These are phyloP conservation scores for Elysia chlorotica DNA, from an alignment of 1,140 invertebrate species.

Conservation along the genomic window DNA sequence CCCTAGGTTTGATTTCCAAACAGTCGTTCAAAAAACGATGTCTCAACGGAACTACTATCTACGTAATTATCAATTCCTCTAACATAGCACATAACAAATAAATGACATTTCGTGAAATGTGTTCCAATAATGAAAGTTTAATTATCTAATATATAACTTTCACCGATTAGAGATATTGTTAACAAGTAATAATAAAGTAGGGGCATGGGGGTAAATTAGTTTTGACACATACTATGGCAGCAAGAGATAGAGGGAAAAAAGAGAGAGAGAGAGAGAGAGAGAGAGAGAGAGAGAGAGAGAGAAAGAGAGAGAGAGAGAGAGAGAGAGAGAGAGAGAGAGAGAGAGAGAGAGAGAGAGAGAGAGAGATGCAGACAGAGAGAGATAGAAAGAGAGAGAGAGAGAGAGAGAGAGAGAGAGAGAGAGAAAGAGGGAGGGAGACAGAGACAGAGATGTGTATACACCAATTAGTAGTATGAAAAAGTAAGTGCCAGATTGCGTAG, in stretches of 20 bases:
- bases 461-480: not conserved
- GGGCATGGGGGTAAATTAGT: no score
- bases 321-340: constrained; percentile 18
- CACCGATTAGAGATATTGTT: no score
- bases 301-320: constrained; percentile 19
- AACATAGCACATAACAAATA: no score
- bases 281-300: constrained; percentile 9
- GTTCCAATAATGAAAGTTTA: no score
- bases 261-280: constrained; percentile 7
- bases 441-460: not conserved
- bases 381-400: not conserved
- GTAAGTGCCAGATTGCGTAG: not conserved
- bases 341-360: not conserved
- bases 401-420: not conserved
- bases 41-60: no score
- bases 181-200: no score
- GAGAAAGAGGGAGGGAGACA: not conserved
- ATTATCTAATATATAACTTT: no score
- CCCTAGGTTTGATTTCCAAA: no score
- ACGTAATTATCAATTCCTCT: no score
- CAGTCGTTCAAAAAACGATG: no score
- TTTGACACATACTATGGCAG: no score
- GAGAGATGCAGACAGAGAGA: not conserved
- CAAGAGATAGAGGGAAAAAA: not conserved
- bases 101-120: no score